Base-by-base conservation (phyloP, 2,888 invertebrate species). In the Drosophila prolongata region DNA sequence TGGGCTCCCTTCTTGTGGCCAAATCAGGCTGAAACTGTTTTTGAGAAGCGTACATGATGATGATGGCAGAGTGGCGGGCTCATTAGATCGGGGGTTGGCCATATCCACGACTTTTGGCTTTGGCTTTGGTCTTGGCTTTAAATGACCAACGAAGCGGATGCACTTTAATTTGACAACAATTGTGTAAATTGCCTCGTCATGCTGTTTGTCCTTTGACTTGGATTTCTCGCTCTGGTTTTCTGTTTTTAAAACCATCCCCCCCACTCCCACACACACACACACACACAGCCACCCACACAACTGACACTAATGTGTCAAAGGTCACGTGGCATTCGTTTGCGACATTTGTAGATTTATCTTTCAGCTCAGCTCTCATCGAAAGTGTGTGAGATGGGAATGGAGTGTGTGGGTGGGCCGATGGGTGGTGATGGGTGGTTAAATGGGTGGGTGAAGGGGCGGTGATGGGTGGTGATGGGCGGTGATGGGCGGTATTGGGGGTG, bases 271-370 rank as follows among this genome's bases (percentile, higher is more conserved):
- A 30, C 30, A 13, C 19, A 16, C 16, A 16, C 16, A 19, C 35
- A 10, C 50, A 14, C 50, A 16, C 52, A 30, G 1, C 35, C 58
- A 53, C 38, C n/a, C 53, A 40, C 58, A 58, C 83, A 87, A 90
- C 89, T 90, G 90, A 89, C 89, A 89, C 89, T 90, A 91, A 91
- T 90, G 90, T 91, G 90, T 90, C 90, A 89, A 85, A 89, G 91
- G 90, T 90, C 90, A 90, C 90, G 90, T 90, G 90, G 74, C 90
- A 79, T 89, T 83, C 82, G 81, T 86, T 88, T 82, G 76, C 84
- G 78, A 81, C 84, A 76, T 80, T 83, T 77, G 57, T 73, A 71
- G 78, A 87, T 85, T 83, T 88, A 87, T 86, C 75, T 75, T 64
- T 59, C 57, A 60, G 74, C 74, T 72, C 75, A 68, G 75, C 77